A percentile compares a stretch with the other conserved stretches of the same genome.
Evolutionary conservation across 1,140 invertebrate species (phyloP).

Genomic region (Anastatus disparis): DNA sequence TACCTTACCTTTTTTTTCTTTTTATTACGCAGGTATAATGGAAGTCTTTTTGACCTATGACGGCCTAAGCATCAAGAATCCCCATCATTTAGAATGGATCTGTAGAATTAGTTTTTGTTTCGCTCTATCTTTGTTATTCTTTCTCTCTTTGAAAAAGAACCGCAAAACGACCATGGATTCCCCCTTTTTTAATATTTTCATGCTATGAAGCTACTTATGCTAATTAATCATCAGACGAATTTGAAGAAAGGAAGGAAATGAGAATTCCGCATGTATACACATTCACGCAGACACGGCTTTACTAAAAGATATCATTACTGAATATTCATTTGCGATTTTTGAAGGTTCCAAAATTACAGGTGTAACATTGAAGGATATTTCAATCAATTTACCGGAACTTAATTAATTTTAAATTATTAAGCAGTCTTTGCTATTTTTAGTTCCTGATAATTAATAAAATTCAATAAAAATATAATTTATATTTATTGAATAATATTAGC

Average conservation of each 20-base stretch:
- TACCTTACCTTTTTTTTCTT: too few relatives aligned
- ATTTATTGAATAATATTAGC: too few relatives aligned
- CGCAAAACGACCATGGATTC: constrained; percentile 11
- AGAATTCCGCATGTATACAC: not conserved
- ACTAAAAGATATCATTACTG: not conserved
- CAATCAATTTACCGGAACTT: not conserved
- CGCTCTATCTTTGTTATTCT: not conserved
- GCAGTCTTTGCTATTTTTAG: too few relatives aligned
- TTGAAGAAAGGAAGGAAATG: not conserved
- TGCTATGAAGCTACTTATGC: constrained; percentile 3
- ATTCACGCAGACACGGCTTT: not conserved
- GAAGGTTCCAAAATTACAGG: too few relatives aligned
- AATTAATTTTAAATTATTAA: not conserved
- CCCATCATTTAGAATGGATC: not conserved
- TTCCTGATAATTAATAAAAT: too few relatives aligned
- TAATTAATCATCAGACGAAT: not conserved
- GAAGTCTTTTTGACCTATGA: not conserved
- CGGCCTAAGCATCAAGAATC: not conserved
- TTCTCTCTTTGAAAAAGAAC: not conserved
- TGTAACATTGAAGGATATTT: too few relatives aligned
- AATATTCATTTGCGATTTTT: not conserved
- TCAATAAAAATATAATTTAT: too few relatives aligned
- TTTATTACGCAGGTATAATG: too few relatives aligned
- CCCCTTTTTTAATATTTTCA: not conserved
- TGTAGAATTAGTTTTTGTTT: not conserved